Percentiles rank a stretch among this genome's conserved stretches.
Evolutionary conservation across 2,888 invertebrate species (phyloP).

Genomic region (Tolmerus cingulatus): DNA sequence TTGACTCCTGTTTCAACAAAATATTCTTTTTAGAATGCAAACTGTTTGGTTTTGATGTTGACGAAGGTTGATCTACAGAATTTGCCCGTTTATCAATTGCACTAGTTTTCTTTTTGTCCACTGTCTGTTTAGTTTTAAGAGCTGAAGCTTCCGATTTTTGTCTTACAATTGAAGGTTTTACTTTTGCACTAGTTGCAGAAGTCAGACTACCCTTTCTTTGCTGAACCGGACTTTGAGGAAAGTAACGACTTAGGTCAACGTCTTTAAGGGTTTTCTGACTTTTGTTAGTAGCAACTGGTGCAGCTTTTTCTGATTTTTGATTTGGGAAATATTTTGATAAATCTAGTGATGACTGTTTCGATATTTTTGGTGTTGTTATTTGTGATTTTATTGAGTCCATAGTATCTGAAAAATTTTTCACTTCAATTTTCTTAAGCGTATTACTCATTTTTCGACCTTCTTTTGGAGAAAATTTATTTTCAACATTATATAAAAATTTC

Average conservation of each 20-base stretch:
- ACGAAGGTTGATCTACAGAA: not conserved
- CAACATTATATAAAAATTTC: slow-evolving; percentile 54
- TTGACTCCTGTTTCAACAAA: slow-evolving; percentile 43
- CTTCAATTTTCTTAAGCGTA: slow-evolving; percentile 60
- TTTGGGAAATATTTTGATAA: slow-evolving; percentile 62
- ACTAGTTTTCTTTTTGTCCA: not conserved
- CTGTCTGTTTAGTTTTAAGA: not conserved
- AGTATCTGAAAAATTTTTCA: slow-evolving; percentile 60
- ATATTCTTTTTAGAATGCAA: slow-evolving; percentile 46
- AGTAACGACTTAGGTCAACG: slow-evolving; percentile 62
- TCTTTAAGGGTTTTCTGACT: slow-evolving; percentile 62
- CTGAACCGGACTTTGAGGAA: slow-evolving; percentile 59
- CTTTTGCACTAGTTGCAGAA: slow-evolving; percentile 48
- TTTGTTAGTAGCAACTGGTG: slow-evolving; percentile 56
- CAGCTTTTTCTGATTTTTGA: slow-evolving; percentile 57
- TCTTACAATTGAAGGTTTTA: slow-evolving; percentile 28
- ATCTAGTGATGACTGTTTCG: slow-evolving; percentile 58
- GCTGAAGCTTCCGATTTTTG: slow-evolving; percentile 43
- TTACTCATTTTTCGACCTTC: slow-evolving; percentile 54
- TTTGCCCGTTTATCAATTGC: not conserved
- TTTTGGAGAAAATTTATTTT: slow-evolving; percentile 50
- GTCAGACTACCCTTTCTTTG: slow-evolving; percentile 56
- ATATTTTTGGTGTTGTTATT: slow-evolving; percentile 58
- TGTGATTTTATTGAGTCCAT: slow-evolving; percentile 61
- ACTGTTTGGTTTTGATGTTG: not conserved